Percentiles rank a stretch among this genome's conserved stretches.
These are phyloP conservation scores for Eugnorisma glareosa DNA, from an alignment of 2,888 invertebrate species.

Conservation along the genomic window DNA sequence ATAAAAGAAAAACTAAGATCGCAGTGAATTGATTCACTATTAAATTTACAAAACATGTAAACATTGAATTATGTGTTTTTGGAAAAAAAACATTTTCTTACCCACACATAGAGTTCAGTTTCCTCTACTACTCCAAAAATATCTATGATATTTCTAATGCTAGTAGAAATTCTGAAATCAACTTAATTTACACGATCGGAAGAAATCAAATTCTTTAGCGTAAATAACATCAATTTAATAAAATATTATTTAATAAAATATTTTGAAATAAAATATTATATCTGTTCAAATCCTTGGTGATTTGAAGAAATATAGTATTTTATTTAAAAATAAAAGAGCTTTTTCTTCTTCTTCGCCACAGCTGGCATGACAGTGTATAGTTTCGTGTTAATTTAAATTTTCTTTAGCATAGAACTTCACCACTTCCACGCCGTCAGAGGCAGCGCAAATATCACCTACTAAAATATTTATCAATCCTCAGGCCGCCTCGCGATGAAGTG, in stretches of 20 bases:
- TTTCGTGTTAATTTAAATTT: neutral
- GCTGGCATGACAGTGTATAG: neutral
- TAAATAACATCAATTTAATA: neutral
- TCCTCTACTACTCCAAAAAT: neutral
- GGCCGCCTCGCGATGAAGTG: slow-evolving; percentile 86
- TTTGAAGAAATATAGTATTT: neutral
- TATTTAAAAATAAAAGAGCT: neutral
- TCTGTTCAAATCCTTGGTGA: too few relatives aligned
- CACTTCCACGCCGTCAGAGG: neutral
- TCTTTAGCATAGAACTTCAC: neutral
- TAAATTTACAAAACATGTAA: neutral
- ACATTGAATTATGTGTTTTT: neutral
- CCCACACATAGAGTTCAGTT: neutral
- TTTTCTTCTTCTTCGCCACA: too few relatives aligned
- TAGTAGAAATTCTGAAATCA: neutral
- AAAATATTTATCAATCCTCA: slow-evolving; percentile 53
- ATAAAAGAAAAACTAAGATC: neutral
- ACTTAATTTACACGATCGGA: neutral
- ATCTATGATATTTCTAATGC: neutral
- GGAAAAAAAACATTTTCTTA: neutral
- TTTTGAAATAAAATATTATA: too few relatives aligned
- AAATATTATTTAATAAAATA: too few relatives aligned
- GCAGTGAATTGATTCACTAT: neutral
- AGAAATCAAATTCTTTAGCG: too few relatives aligned
- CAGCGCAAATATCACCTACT: neutral